Base-by-base conservation (phyloP, 1,140 invertebrate species). In the Drosophila busckii region DNA sequence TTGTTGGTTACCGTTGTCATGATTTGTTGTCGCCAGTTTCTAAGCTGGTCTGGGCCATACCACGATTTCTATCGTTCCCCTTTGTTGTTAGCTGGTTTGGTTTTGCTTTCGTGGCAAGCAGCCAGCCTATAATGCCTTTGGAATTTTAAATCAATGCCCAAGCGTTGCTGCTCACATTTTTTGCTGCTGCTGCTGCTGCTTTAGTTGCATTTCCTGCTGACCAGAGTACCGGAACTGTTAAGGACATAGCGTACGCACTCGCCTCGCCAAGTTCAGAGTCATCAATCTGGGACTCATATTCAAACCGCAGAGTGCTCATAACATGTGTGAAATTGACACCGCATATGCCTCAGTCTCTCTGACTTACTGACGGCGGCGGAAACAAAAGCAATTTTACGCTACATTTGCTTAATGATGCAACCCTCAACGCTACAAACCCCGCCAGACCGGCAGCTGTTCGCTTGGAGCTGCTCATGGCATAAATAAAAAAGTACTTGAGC, bases 251-350 rank as follows among this genome's bases (percentile, higher is more conserved):
- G 26, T 12, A 35, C 32, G 28, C 34, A 41, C 32, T 25, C 31
- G 31, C 8, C 29, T 32, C 10, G 7, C 19, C 28, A 15, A 35
- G 54, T 58, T 45, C 32, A 58, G 35, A 80, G 58, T 60, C 71
- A 68, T 80, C 71, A 76, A 76, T 76, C 71, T 80, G 63, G 62
- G 66, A 46, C 38, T 54, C 29, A 19, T 6, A 52, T 37, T 42
- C 46, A 23, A n/a, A 80, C 73, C 73, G 64, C 73, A 78, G 48
- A 78, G 67, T 64, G 45, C 41, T 68, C 71, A 80, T 78, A 80
- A 68, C 73, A 80, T 80, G 73, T 80, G 75, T 80, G 73, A 80
- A 82, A 80, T 80, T 46, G 73, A 80, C 73, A 80, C 73, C 75
- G 68, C 75, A 73, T 78, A 68, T 73, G 69, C 59, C 34, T 50